Percentiles rank a stretch among this genome's conserved stretches.
Evolutionary conservation across 2,797 vertebrate species (phyloP).

Genomic region (Limnodromus scolopaceus): DNA sequence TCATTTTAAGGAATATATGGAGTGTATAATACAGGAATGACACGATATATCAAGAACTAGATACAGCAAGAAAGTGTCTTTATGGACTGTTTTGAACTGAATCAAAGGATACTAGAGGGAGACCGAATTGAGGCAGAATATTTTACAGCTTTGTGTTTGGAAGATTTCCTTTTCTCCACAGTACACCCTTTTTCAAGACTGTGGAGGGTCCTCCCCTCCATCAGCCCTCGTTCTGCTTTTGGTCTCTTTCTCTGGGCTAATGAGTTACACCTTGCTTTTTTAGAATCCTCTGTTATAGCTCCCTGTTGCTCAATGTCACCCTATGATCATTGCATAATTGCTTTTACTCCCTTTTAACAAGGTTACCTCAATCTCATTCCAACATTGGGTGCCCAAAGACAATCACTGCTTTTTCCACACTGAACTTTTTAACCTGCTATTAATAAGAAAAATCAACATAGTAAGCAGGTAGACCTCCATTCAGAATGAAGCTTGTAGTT

Average conservation of each 20-base stretch:
- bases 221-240: background rate
- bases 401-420: background rate
- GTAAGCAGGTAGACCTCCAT: background rate
- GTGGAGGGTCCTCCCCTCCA: rapidly evolving
- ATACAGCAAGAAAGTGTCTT: background rate
- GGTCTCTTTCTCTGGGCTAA: background rate
- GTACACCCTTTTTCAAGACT: background rate
- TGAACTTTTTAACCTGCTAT: background rate
- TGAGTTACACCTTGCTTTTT: background rate
- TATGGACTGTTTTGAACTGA: background rate
- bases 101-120: background rate
- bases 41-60: background rate
- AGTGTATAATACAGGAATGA: background rate
- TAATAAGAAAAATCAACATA: background rate
- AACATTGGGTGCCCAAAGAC: background rate
- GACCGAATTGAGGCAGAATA: rapidly evolving
- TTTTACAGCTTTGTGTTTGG: background rate
- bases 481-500: background rate
- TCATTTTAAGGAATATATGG: background rate
- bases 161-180: background rate
- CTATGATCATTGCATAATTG: background rate
- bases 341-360: background rate
- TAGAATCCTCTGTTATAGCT: background rate
- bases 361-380: background rate
- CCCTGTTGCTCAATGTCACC: background rate